These are phyloP conservation scores for Clarias batrachus DNA, from an alignment of 2,113 vertebrate species.

Conservation along the genomic window DNA sequence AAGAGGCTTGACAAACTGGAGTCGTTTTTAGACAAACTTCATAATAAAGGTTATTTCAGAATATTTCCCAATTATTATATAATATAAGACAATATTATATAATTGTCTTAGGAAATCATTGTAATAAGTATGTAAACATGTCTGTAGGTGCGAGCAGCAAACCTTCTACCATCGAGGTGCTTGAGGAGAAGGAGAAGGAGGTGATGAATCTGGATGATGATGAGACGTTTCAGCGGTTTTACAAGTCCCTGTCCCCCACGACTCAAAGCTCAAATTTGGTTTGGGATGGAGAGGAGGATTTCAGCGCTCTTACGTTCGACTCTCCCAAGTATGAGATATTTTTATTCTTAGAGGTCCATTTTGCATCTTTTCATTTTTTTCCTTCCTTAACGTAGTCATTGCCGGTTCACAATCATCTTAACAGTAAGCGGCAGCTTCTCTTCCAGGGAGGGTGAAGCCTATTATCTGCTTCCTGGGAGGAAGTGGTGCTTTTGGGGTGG, in stretches of 20 bases:
- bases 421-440: too few species aligned
- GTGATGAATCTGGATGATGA: conserved; percentile 78
- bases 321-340: conserved; percentile 67
- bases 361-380: neutral
- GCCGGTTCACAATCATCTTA: too few species aligned
- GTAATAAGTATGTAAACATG: conserved; percentile 13
- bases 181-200: conserved; percentile 73
- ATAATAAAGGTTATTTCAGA: conserved; percentile 69
- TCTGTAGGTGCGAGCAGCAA: conserved; percentile 61
- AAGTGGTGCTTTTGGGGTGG: too few species aligned
- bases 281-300: conserved; percentile 66
- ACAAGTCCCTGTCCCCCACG: conserved; percentile 61
- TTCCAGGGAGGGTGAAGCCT: too few species aligned
- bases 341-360: neutral
- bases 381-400: neutral
- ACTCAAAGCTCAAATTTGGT: conserved; percentile 51
- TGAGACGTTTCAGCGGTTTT: conserved; percentile 74
- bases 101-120: neutral
- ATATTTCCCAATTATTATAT: neutral
- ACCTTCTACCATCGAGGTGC: conserved; percentile 73
- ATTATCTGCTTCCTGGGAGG: too few species aligned
- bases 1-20: conserved; percentile 79
- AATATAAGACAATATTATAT: neutral
- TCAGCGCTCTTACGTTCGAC: conserved; percentile 63
- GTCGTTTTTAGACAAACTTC: conserved; percentile 78